Conservation (phyloP, 2,888 invertebrate species). For the Apantesis nais region DNA sequence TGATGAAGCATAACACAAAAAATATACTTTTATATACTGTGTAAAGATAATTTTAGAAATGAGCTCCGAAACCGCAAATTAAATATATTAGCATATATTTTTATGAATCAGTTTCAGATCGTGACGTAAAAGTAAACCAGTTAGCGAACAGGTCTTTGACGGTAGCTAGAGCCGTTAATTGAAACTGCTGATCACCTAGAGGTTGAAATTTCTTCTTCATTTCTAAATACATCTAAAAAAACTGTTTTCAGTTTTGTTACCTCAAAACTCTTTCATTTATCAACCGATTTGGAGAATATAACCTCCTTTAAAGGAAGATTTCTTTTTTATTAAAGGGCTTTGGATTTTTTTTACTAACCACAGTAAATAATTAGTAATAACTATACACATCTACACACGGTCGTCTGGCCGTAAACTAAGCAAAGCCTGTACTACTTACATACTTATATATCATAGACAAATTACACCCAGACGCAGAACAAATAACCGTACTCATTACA, state of each 20-base stretch:
- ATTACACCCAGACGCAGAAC: too few relatives aligned
- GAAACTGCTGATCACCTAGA: neutral
- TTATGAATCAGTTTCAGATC: constrained; percentile 3
- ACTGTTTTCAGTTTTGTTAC: neutral
- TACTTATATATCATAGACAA: too few relatives aligned
- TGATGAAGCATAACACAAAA: neutral
- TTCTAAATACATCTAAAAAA: neutral
- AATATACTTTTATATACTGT: neutral
- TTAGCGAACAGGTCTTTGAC: neutral
- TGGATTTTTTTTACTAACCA: too few relatives aligned
- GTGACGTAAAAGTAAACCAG: neutral
- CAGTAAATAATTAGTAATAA: too few relatives aligned
- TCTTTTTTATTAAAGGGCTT: too few relatives aligned
- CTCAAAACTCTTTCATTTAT: neutral
- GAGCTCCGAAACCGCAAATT: neutral
- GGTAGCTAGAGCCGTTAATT: neutral
- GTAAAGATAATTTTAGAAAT: neutral
- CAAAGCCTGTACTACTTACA: too few relatives aligned
- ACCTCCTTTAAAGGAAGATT: too few relatives aligned
- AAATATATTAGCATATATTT: neutral
- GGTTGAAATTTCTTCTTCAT: neutral
- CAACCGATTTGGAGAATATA: neutral
- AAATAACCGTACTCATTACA: too few relatives aligned
- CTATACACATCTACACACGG: neutral
- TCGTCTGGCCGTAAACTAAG: too few relatives aligned